These are phyloP conservation scores for Drosophila stalkeri DNA, from an alignment of 2,888 invertebrate genomes.

Conservation along the genomic window DNA sequence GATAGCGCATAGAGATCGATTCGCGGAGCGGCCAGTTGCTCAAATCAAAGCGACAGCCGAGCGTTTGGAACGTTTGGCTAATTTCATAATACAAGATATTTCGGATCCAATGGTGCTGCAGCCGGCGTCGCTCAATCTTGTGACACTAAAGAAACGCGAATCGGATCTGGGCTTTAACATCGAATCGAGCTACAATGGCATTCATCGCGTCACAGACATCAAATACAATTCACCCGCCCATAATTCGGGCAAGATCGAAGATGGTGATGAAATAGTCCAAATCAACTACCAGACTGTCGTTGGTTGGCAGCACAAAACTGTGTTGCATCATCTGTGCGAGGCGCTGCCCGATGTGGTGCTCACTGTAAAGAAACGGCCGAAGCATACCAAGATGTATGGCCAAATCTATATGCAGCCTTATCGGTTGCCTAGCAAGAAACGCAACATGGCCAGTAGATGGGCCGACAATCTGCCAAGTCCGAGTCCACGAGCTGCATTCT, in stretches of 20 bases:
- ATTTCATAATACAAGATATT: conserved; percentile 94
- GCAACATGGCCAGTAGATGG: conserved; percentile 88
- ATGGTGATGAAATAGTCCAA: conserved; percentile 98
- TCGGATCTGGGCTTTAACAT: conserved; percentile 96
- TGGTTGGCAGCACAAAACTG: conserved; percentile 93
- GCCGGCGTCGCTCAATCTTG: conserved; percentile 95
- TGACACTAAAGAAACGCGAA: conserved; percentile 93
- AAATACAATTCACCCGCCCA: conserved; percentile 97
- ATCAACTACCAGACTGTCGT: conserved; percentile 91
- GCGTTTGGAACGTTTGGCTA: conserved; percentile 91
- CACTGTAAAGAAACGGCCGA: conserved; percentile 93
- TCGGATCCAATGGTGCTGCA: conserved; percentile 96
- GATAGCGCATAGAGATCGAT: conserved; percentile 95
- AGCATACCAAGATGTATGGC: conserved; percentile 92
- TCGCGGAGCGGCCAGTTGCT: conserved; percentile 93
- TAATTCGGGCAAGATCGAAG: conserved; percentile 95
- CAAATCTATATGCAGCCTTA: conserved; percentile 89
- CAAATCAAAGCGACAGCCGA: conserved; percentile 89
- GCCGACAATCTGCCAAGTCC: conserved; percentile 90
- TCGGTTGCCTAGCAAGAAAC: conserved; percentile 90
- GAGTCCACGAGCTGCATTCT: conserved; percentile 87
- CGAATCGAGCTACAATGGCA: conserved; percentile 92
- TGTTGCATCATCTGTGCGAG: conserved; percentile 90
- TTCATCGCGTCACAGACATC: conserved; percentile 93
- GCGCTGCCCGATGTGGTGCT: conserved; percentile 92